These are phyloP conservation scores for Gnathonemus echidnorhynchus DNA, from an alignment of 2,113 vertebrate species.

Conservation along the genomic window DNA sequence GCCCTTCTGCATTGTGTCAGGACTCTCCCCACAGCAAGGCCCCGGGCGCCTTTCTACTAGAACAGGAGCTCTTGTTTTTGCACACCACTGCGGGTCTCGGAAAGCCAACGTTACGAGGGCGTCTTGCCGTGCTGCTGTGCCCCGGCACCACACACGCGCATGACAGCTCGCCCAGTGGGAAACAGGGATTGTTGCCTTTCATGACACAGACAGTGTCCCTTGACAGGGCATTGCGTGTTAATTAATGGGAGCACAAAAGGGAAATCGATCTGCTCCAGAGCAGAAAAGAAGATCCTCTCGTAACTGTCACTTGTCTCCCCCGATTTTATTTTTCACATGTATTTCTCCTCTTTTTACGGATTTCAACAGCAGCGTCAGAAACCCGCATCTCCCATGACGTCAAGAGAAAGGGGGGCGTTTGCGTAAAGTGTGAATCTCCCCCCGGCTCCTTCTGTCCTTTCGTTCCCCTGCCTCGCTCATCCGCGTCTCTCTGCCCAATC, in stretches of 20 bases:
- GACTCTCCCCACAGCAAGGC: neutral
- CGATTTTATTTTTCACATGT: conserved; percentile 39
- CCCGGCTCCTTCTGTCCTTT: neutral
- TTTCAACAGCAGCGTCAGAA: neutral
- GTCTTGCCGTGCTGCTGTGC: neutral
- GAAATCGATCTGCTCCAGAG: conserved; percentile 34
- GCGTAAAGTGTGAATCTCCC: neutral
- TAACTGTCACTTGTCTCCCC: conserved; percentile 23
- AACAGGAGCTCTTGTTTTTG: neutral
- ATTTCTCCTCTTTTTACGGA: conserved; percentile 29
- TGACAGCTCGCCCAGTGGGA: neutral
- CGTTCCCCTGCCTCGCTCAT: neutral
- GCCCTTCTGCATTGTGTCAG: neutral
- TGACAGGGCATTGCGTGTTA: conserved; percentile 48
- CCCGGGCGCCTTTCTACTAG: neutral
- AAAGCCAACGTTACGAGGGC: neutral
- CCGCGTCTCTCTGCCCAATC: neutral
- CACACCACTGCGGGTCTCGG: neutral
- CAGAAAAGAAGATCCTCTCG: conserved; percentile 22
- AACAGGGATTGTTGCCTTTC: neutral
- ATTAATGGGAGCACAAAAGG: conserved; percentile 44
- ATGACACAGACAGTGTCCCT: conserved; percentile 35
- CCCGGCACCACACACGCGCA: neutral
- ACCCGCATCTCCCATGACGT: neutral
- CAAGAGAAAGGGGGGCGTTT: neutral